phyloP scores from a whole-genome alignment of 2,113 vertebrate species.

The Chiloscyllium plagiosum region DNA sequence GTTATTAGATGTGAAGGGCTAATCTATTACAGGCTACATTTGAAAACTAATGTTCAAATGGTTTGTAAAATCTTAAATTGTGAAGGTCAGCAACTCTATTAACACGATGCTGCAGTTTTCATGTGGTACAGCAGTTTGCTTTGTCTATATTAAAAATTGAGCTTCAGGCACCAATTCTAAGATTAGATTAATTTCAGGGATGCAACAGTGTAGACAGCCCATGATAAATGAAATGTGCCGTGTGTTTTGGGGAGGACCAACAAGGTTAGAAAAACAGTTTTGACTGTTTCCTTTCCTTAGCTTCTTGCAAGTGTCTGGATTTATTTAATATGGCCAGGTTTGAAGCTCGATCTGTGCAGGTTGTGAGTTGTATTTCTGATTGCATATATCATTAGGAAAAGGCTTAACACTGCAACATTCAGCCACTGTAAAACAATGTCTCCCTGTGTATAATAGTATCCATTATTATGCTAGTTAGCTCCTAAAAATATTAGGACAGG shows the following conservation, averaged over 20 bases:
- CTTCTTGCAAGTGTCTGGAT: background rate
- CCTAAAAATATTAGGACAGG: constrained; percentile 13
- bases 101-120: constrained; percentile 26
- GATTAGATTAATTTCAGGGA: constrained; percentile 33
- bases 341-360: background rate
- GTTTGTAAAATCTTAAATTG: background rate
- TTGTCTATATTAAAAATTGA: constrained; percentile 37
- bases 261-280: background rate
- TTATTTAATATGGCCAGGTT: background rate
- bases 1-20: constrained; percentile 15
- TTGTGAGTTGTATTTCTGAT: background rate
- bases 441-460: background rate
- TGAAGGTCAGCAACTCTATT: constrained; percentile 26
- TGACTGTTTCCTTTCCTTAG: constrained; percentile 21
- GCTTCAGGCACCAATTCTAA: constrained; percentile 32
- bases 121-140: constrained; percentile 8
- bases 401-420: background rate
- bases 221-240: constrained; percentile 18
- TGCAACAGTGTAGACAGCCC: background rate
- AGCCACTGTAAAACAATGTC: background rate
- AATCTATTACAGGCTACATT: constrained; percentile 18
- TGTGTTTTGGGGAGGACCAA: constrained; percentile 16
- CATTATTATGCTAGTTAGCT: background rate
- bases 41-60: constrained; percentile 33
- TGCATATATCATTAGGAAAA: background rate